These are phyloP conservation scores for Hypothenemus hampei DNA, from an alignment of 1,140 invertebrate species.

Conservation along the genomic window DNA sequence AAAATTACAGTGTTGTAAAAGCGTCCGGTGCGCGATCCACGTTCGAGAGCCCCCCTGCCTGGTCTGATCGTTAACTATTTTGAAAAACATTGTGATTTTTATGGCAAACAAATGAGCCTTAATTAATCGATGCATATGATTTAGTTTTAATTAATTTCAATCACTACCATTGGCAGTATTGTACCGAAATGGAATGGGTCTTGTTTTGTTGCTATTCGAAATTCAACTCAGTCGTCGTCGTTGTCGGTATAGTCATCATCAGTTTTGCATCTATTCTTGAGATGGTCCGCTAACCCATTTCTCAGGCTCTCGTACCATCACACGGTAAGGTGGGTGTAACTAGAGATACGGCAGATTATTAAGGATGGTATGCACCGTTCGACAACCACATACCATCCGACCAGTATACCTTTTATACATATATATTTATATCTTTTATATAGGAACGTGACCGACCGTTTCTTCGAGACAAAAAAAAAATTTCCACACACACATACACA, in stretches of 20 bases:
- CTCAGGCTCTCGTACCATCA: slow-evolving; percentile 35
- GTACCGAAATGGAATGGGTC: too few species aligned
- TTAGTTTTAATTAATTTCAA: too few species aligned
- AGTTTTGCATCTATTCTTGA: slow-evolving; percentile 30
- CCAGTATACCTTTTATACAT: too few species aligned
- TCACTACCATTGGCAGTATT: too few species aligned
- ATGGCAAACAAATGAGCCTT: too few species aligned
- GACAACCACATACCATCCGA: slow-evolving; percentile 7
- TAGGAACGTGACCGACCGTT: slow-evolving; percentile 8
- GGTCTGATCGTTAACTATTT: too few species aligned
- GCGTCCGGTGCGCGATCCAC: slow-evolving; percentile 12
- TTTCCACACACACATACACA: too few species aligned
- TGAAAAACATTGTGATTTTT: too few species aligned
- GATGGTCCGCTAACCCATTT: slow-evolving; percentile 41
- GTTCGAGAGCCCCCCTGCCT: slow-evolving; percentile 10
- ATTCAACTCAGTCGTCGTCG: neutral
- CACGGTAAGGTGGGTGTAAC: slow-evolving; percentile 37
- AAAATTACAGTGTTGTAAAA: slow-evolving; percentile 21
- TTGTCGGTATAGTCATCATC: slow-evolving; percentile 5
- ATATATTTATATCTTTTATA: too few species aligned
- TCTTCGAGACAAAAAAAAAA: too few species aligned
- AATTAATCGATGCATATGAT: too few species aligned
- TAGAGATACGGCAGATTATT: slow-evolving; percentile 28
- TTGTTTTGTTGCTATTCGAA: too few species aligned
- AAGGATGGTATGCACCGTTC: slow-evolving; percentile 20